Percentiles rank a stretch among this genome's conserved stretches.
Evolutionary conservation across 2,797 vertebrate species (phyloP).

Genomic region (Neosilurus mollespiculum): DNA sequence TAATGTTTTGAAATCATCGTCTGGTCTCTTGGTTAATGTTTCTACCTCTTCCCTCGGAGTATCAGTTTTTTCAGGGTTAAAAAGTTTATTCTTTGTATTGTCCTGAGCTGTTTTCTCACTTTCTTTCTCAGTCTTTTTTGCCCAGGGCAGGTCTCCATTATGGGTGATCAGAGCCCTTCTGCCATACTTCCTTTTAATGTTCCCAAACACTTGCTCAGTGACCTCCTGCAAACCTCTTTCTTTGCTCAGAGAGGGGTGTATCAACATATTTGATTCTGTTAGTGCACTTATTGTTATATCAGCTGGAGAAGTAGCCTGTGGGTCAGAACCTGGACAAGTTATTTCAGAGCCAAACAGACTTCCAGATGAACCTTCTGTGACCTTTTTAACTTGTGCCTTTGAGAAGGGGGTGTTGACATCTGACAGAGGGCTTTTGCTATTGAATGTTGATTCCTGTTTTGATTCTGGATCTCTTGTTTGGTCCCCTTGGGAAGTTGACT

Average conservation of each 20-base stretch:
- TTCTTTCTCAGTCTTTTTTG: conserved; percentile 82
- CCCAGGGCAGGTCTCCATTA: conserved; percentile 80
- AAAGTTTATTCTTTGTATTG: conserved; percentile 78
- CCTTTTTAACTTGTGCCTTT: conserved; percentile 77
- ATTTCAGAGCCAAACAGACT: conserved; percentile 65
- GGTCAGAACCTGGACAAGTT: conserved; percentile 51
- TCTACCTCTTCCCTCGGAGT: conserved; percentile 49
- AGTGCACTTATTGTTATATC: conserved; percentile 56
- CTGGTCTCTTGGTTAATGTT: conserved; percentile 54
- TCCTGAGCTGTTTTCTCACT: conserved; percentile 76
- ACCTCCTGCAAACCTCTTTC: conserved; percentile 81
- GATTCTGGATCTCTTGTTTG: conserved; percentile 78
- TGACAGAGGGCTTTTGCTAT: conserved; percentile 74
- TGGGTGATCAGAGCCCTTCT: conserved; percentile 81
- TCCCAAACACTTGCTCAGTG: conserved; percentile 80
- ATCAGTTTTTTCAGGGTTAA: conserved; percentile 64
- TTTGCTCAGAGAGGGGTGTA: conserved; percentile 71
- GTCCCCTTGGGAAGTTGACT: conserved; percentile 75
- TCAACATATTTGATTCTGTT: conserved; percentile 66
- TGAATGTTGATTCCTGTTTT: conserved; percentile 76
- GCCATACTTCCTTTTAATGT: conserved; percentile 88
- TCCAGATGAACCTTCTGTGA: conserved; percentile 69
- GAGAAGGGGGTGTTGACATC: conserved; percentile 77
- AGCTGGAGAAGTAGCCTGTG: conserved; percentile 64
- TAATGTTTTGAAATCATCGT: conserved; percentile 67